phyloP scores from a whole-genome alignment of 2,113 vertebrate species.

The Siphamia tubifer region DNA sequence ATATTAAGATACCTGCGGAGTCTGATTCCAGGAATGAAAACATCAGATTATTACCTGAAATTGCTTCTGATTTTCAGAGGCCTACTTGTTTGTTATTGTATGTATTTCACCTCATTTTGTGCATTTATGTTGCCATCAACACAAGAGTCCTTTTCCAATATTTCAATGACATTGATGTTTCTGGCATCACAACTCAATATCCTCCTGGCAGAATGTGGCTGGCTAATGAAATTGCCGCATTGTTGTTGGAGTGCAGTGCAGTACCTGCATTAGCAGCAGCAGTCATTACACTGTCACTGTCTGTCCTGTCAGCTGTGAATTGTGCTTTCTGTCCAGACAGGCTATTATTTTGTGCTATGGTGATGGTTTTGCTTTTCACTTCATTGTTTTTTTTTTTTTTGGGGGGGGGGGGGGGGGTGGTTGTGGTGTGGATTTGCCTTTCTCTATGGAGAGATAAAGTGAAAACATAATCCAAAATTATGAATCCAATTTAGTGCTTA shows the following conservation, averaged over 20 bases:
- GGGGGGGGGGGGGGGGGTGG: no score
- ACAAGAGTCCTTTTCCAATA: conserved; percentile 26
- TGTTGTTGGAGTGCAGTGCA: conserved; percentile 38
- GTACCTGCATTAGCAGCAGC: conserved; percentile 28
- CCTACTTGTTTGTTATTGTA: neutral
- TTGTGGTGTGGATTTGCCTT: conserved; percentile 10
- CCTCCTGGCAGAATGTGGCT: conserved; percentile 4
- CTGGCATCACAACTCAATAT: conserved; percentile 27
- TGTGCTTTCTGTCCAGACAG: conserved; percentile 30
- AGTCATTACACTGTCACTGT: conserved; percentile 59
- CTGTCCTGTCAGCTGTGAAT: conserved; percentile 38
- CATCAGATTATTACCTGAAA: conserved; percentile 8
- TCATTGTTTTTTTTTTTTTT: neutral
- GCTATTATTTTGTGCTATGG: conserved; percentile 29
- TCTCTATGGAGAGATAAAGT: conserved; percentile 6
- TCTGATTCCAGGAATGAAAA: neutral
- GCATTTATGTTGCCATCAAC: conserved; percentile 7
- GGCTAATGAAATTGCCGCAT: conserved; percentile 44
- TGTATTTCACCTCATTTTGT: conserved; percentile 15
- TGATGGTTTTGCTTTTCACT: conserved; percentile 1
- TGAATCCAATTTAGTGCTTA: neutral
- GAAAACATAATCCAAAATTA: conserved; percentile 3
- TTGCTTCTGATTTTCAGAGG: conserved; percentile 11
- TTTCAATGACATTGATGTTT: conserved; percentile 32
- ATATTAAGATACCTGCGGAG: neutral